Base-by-base conservation (phyloP, 2,888 invertebrate species). In the Agonopterix alstromeriana region DNA sequence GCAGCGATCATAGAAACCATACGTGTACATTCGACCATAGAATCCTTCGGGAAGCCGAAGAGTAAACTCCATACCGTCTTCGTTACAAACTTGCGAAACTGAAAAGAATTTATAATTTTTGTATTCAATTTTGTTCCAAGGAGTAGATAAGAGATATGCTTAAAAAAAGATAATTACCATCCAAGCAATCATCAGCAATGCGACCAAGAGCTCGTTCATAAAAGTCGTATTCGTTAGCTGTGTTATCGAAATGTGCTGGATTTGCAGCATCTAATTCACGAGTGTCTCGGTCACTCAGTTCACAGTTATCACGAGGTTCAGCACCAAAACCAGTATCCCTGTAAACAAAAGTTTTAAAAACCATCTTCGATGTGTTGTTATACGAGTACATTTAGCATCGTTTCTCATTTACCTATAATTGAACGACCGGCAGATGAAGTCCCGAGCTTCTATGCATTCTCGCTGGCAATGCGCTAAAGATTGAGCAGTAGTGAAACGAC, bases 51-150 rank as follows among this genome's bases (percentile, higher is more conserved):
- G 95, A 0, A 97, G 94, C 53, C 94, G 90, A 47, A 97, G 87
- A 0, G 96, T 96, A 70, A 97, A 97, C 73, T 97, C 97, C 97
- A 97, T 97, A 1, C 97, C 97, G 71, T 97, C 97, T 83, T 97
- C 96, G 66, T 95, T 96, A 77, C 97, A 97, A 1, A 95, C 93
- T 91, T 97, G 97, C 47, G 94, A 94, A 47, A 97, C 97, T 97
- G 65, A 62, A 75, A 67, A 53, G 51, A 48, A 59, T 41, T 36
- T 10, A 51, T 10, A 27, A 11, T 40, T 50, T 36, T 9, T 3
- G 35, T n/a, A n/a, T n/a, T n/a, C n/a, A n/a, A 14, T 44, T 12
- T 44, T 2, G 8, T 44, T 12, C 4, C 9, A 8, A 36, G 12
- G 7, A 44, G 44, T 44, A 8, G 8, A 43, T 14, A 17, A 8